phyloP scores from a whole-genome alignment of 2,888 invertebrate genomes.

The Drosophila melanosoma region DNA sequence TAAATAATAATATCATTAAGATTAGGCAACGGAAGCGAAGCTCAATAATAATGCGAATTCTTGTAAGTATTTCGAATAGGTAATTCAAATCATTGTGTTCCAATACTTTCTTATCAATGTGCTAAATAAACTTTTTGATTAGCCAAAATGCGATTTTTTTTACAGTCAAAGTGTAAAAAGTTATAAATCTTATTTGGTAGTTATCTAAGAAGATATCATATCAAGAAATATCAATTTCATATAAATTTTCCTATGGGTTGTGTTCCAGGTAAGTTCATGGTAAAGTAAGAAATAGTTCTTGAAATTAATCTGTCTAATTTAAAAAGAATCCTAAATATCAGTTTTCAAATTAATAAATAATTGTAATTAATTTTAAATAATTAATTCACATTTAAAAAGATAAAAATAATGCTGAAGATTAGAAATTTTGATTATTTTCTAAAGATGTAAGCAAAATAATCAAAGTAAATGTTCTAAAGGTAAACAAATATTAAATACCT shows the following conservation, averaged over 20 bases:
- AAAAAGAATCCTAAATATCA: neutral
- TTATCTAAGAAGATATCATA: neutral
- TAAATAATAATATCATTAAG: conserved; percentile 14
- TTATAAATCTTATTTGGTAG: neutral
- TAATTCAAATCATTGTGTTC: neutral
- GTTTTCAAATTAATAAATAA: too few species aligned
- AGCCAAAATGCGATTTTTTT: neutral
- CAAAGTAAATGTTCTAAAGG: neutral
- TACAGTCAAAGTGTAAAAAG: neutral
- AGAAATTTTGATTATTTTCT: neutral
- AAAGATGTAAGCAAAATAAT: neutral
- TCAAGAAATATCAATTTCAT: neutral
- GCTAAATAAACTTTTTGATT: neutral
- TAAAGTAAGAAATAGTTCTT: neutral
- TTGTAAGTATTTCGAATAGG: neutral
- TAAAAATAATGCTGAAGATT: neutral
- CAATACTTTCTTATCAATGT: conserved; percentile 14
- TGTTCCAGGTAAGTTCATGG: neutral
- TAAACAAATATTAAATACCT: neutral
- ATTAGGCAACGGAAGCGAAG: neutral
- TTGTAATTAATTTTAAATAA: too few species aligned
- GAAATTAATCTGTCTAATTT: neutral
- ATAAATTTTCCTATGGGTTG: neutral
- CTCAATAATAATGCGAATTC: neutral
- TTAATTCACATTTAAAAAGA: neutral